Evolutionary conservation across 2,797 vertebrate genomes (phyloP).

Genomic region (Gymnothorax javanicus): DNA sequence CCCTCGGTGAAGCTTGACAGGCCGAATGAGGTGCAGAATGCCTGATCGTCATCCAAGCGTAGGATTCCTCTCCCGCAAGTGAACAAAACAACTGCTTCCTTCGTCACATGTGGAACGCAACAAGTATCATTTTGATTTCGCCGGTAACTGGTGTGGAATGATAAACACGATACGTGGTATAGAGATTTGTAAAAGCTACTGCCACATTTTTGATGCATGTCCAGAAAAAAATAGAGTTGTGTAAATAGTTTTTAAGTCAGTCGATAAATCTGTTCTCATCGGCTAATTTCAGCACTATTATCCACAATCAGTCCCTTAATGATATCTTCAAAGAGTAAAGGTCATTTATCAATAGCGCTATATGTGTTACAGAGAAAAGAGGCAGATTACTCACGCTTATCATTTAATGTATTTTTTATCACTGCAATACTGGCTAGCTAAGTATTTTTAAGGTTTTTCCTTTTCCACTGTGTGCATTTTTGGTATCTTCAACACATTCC

Average conservation of each 20-base stretch:
- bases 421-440: too few species aligned
- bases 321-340: neutral
- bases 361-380: neutral
- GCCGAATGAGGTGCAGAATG: slow-evolving; percentile 58
- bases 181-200: slow-evolving; percentile 34
- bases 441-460: too few species aligned
- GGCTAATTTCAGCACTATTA: neutral
- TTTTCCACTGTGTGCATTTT: too few species aligned
- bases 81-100: slow-evolving; percentile 57
- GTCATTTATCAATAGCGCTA: neutral
- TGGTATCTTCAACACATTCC: too few species aligned
- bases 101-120: slow-evolving; percentile 47
- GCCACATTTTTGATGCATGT: slow-evolving; percentile 7
- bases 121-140: slow-evolving; percentile 48
- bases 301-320: slow-evolving; percentile 7
- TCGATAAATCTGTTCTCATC: neutral
- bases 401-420: neutral
- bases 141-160: slow-evolving; percentile 45
- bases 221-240: slow-evolving; percentile 3
- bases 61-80: slow-evolving; percentile 59
- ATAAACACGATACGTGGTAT: slow-evolving; percentile 26
- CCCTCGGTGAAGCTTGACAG: slow-evolving; percentile 56
- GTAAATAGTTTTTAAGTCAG: neutral
- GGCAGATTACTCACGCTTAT: neutral
- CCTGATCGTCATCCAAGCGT: slow-evolving; percentile 41